phyloP scores from a whole-genome alignment of 35 echinoderm and acorn worm genomes.

The Chiridota heheva region DNA sequence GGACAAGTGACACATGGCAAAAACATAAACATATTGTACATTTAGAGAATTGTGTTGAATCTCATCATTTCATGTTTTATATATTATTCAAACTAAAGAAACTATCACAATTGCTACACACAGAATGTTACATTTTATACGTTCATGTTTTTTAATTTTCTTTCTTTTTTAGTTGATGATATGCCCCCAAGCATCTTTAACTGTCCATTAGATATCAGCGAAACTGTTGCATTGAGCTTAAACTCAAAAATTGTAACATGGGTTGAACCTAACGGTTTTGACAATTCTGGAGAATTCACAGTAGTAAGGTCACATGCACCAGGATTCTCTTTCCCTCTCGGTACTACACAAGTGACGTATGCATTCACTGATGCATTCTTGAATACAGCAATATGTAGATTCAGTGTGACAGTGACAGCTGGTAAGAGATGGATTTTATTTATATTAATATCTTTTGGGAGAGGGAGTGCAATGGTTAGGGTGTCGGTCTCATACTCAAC shows the following conservation, averaged over 20 bases:
- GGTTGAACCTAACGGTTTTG: slow-evolving; percentile 15
- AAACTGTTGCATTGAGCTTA: neutral
- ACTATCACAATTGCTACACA: no score
- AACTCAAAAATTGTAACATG: neutral
- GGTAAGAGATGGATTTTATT: no score
- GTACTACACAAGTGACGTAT: slow-evolving; percentile 51
- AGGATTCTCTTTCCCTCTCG: slow-evolving; percentile 41
- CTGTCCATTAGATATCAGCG: slow-evolving; percentile 2
- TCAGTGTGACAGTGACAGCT: neutral
- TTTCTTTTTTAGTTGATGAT: slow-evolving; percentile 11
- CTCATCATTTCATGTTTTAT: no score
- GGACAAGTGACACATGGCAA: no score
- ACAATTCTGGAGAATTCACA: slow-evolving; percentile 6
- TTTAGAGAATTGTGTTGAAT: no score
- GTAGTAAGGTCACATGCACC: slow-evolving; percentile 8
- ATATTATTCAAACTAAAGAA: no score
- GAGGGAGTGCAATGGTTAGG: no score
- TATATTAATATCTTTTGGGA: no score
- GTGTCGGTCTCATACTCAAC: no score
- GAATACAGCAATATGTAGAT: slow-evolving; percentile 25
- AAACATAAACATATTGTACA: no score
- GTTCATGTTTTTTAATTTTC: neutral
- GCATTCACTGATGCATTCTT: slow-evolving; percentile 40
- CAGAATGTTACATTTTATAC: no score
- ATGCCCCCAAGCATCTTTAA: neutral